Evolutionary conservation across 1,140 invertebrate species (phyloP).

Genomic region (Bombus superbus): DNA sequence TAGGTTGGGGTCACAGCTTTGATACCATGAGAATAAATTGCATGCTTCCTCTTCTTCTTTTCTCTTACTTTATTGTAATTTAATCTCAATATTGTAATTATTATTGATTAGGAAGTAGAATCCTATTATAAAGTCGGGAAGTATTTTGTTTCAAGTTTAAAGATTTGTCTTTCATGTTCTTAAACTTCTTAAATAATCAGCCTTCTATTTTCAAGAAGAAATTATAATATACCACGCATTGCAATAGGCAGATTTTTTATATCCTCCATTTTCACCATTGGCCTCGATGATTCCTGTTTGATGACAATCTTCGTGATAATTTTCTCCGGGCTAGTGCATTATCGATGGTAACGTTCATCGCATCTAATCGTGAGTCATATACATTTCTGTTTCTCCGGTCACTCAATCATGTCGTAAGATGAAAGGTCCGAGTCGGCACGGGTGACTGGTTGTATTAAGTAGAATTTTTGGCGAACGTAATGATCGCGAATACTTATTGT

Average conservation of each 20-base stretch:
- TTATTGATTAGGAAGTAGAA: not conserved
- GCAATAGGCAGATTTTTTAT: not conserved
- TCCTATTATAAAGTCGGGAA: not conserved
- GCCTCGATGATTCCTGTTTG: not conserved
- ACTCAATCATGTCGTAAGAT: conserved; percentile 6
- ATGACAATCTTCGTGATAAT: not conserved
- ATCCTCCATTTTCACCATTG: not conserved
- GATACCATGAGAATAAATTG: too few species aligned
- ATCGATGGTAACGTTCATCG: not conserved
- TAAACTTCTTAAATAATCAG: not conserved
- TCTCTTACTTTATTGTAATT: not conserved
- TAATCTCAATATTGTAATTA: not conserved
- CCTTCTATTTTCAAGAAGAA: not conserved
- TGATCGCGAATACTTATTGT: not conserved
- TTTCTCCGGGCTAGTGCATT: not conserved
- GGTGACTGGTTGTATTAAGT: not conserved
- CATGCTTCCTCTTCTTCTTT: not conserved
- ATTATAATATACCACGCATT: too few species aligned
- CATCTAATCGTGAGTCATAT: not conserved
- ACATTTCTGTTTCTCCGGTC: not conserved
- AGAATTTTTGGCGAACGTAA: not conserved
- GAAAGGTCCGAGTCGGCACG: not conserved
- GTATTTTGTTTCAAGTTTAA: not conserved
- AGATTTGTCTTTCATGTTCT: too few species aligned
- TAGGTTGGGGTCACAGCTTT: too few species aligned